Conservation (phyloP, 2,888 invertebrate genomes). For the Cataglyphis rosenhaueri region DNA sequence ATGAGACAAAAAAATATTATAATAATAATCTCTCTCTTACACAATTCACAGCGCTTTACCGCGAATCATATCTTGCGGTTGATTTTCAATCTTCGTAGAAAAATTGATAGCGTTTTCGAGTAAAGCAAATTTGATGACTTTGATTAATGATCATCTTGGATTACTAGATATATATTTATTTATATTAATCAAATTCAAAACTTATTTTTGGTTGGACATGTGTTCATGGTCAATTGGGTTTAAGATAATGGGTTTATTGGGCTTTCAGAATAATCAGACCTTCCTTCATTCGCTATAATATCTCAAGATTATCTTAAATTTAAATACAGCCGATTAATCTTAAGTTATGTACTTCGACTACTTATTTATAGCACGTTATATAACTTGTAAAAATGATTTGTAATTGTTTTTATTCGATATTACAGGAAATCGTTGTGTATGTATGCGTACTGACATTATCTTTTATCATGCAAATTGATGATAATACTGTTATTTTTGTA, state of each 20-base stretch:
- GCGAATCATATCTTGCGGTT: neutral
- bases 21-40: neutral
- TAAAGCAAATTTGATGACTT: too few species aligned
- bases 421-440: neutral
- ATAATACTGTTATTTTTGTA: neutral
- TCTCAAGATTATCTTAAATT: slow-evolving; percentile 1
- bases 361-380: neutral
- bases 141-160: too few species aligned
- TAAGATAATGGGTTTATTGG: too few species aligned
- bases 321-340: slow-evolving; percentile 28
- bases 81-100: neutral
- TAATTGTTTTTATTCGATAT: neutral
- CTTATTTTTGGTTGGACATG: too few species aligned
- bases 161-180: too few species aligned
- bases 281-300: neutral
- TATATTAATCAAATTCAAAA: too few species aligned
- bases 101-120: neutral
- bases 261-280: too few species aligned
- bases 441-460: neutral
- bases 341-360: neutral
- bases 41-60: neutral
- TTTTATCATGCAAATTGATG: neutral
- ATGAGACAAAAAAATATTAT: neutral
- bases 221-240: too few species aligned
- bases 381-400: neutral